Evolutionary conservation across 2,888 invertebrate species (phyloP), one percentile per base, ranked within the genome.

Genomic region (Caenorhabditis zanzibari): DNA sequence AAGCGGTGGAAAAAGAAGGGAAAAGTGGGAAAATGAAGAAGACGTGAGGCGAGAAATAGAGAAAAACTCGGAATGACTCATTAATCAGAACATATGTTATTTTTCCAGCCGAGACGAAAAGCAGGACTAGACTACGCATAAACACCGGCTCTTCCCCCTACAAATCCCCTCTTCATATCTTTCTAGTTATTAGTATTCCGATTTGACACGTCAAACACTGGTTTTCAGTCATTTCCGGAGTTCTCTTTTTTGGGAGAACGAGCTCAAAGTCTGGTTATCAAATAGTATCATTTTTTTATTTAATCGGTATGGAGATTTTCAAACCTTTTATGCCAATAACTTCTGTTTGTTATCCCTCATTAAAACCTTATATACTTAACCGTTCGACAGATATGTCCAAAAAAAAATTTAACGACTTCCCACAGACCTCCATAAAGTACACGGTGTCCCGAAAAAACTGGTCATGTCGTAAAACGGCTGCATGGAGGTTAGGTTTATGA

Each of bases 21-120:
- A 38, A 12, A 38, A 38, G 38, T 38, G 38, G 38, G 38, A 54
- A 54, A 54, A 54, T 22, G 24, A 26, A 54, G 61, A 73, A 59
- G 61, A 47, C 35, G 38, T 35, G 49, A 47, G 49, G 49, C 28
- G 41, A 49, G 63, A 52, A 44, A 52, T 22, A 47, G 32, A 74
- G 19, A 35, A 66, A 66, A 66, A 19, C 49, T 52, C 22, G 32
- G 58, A 56, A 35, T 75, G 75, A 75, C 58, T 75, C 75, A 75
- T 75, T 66, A 75, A 66, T 75, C 66, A 64, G 63, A 59, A 75
- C 75, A 75, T 75, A 75, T 75, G 63, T 74, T 64, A 68, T 68
- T 68, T 68, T 68, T 68, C 38, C 49, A 47, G 47, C 47, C n/a
- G 54, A 54, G 66, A 66, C 66, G 52, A 41, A 64, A 66, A 66